These are phyloP conservation scores for Colius striatus DNA, from an alignment of 2,113 vertebrate species.

Conservation along the genomic window DNA sequence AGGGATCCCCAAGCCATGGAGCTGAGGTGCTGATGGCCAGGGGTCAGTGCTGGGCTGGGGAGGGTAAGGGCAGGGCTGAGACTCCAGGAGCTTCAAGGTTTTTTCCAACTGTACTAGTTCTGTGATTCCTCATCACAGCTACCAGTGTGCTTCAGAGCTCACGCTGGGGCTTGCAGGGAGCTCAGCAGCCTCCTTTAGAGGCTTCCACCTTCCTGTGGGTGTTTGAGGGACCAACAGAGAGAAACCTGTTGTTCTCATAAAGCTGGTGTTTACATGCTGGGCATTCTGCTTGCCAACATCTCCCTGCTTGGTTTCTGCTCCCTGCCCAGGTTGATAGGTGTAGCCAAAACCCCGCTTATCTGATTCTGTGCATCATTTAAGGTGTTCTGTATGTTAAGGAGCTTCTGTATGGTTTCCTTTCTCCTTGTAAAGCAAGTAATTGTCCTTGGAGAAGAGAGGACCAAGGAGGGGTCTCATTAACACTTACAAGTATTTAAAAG, in stretches of 20 bases:
- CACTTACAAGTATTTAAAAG: too few species aligned
- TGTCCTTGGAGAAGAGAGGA: too few species aligned
- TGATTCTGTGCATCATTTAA: rapidly evolving
- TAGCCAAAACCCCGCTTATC: background rate
- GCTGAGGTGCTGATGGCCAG: too few species aligned
- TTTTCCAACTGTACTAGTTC: too few species aligned
- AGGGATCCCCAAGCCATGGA: too few species aligned
- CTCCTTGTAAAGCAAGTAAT: background rate
- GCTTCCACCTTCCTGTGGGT: too few species aligned
- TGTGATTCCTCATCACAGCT: background rate
- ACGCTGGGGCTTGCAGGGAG: rapidly evolving
- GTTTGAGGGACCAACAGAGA: background rate
- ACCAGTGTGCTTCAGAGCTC: background rate
- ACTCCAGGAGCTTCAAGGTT: too few species aligned
- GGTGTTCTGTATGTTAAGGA: too few species aligned
- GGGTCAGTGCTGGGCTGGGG: too few species aligned
- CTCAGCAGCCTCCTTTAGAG: background rate
- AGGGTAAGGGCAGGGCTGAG: too few species aligned
- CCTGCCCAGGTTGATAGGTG: background rate
- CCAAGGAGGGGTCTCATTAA: too few species aligned
- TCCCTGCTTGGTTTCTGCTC: background rate
- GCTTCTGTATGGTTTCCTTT: background rate
- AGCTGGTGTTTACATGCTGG: background rate
- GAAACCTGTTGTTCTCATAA: background rate
- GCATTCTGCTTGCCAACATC: background rate